Evolutionary conservation across 2,888 invertebrate genomes (phyloP), one percentile per base, ranked within the genome.

Genomic region (Podabrus alpinus): DNA sequence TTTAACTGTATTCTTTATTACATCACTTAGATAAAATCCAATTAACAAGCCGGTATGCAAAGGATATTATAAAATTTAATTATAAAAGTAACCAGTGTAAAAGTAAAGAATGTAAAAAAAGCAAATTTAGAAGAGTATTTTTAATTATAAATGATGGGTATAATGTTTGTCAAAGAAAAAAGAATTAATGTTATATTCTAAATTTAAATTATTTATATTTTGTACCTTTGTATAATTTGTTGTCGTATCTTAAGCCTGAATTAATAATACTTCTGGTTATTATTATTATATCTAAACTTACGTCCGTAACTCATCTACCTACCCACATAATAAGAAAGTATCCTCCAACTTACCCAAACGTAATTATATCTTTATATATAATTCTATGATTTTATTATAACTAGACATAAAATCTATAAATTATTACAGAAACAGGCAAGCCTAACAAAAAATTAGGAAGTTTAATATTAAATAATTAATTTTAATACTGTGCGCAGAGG

Each of bases 401-500:
- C 82, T 81, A 81, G 81, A 82, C 81, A 81, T 82, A 81, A 82
- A 82, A 81, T 82, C 81, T 80, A 82, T 82, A 82, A 81, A 82
- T 81, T 81, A 82, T 82, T 81, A 80, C 81, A 75, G 78, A 80
- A 80, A 76, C 79, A 79, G 82, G 81, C 81, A 81, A 83, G 84
- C 83, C 84, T 82, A 82, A 84, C 83, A 85, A 89, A 89, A 89
- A 89, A 89, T 89, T 88, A 88, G 88, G 86, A 88, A 89, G 88
- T 89, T 89, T 88, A 89, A 89, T 89, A 89, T 88, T 89, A 89
- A 89, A 89, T 89, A 89, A 89, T 89, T 89, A 88, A 89, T 89
- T 89, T 89, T 89, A 89, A 89, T 89, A 89, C 88, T 84, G 87
- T 83, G 87, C 87, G 86, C 87, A 85, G 84, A 85, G 84, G 86